These are phyloP conservation scores for Sebastes reedi DNA, from an alignment of 2,797 vertebrate species.

Conservation along the genomic window DNA sequence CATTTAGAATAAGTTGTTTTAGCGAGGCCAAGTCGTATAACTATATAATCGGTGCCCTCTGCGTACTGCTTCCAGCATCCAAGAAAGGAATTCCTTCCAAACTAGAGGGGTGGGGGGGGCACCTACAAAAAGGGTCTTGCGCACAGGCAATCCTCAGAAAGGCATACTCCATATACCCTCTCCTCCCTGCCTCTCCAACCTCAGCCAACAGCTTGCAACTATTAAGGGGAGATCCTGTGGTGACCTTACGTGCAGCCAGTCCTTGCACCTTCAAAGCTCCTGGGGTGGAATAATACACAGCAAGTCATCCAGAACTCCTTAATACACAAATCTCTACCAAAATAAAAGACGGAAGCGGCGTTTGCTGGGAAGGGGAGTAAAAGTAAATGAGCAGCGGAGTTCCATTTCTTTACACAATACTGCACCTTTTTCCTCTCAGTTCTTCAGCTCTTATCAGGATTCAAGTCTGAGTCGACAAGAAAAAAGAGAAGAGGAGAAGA, in stretches of 20 bases:
- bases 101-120: conserved; percentile 19
- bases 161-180: conserved; percentile 56
- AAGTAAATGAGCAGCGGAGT: conserved; percentile 46
- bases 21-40: conserved; percentile 59
- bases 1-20: conserved; percentile 60
- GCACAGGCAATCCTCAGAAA: conserved; percentile 67
- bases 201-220: conserved; percentile 84
- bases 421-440: background rate
- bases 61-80: conserved; percentile 55
- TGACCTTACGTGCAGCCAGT: conserved; percentile 82
- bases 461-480: conserved; percentile 3
- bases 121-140: conserved; percentile 48
- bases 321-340: conserved; percentile 77
- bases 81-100: conserved; percentile 77
- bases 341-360: conserved; percentile 59
- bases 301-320: conserved; percentile 82
- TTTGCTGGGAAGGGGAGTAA: conserved; percentile 47
- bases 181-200: conserved; percentile 61
- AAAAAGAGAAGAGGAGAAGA: conserved; percentile 1
- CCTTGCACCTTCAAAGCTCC: conserved; percentile 83
- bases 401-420: conserved; percentile 24
- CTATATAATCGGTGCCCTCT: conserved; percentile 68
- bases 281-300: conserved; percentile 81
- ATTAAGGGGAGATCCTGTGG: conserved; percentile 83
- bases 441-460: conserved; percentile 21